Evolutionary conservation across 1,140 invertebrate genomes (phyloP), one percentile per base, ranked within the genome.

Genomic region (Venturia canescens): DNA sequence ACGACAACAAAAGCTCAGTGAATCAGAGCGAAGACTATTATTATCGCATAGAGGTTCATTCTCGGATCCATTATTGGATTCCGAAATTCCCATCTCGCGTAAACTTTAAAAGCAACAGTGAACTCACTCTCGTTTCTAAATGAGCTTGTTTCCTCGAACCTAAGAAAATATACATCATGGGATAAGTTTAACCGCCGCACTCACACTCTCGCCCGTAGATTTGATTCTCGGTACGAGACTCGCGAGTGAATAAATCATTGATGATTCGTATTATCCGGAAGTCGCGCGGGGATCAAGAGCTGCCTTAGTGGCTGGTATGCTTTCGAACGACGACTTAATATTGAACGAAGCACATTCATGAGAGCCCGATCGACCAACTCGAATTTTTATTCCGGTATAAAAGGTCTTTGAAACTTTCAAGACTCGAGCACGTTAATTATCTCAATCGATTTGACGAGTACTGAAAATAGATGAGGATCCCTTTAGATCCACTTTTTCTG

Each of bases 121-220:
- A 18, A 53, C 3, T 53, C 50, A 53, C 50, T 53, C 16, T n/a
- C 16, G 50, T 21, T 18, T 53, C 16, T 16, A n/a, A 53, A 53
- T 53, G 50, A 53, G 50, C 50, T 53, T 53, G 50, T 53, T 53
- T 53, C 50, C 50, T 53, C 50, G 50, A 53, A 53, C n/a, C 50
- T 53, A 21, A 53, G 50, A 7, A 15, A 53, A 53, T 21, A 53
- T 21, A 53, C 16, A 53, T 2, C 1, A 7, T 18, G 50, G 18
- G 50, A n/a, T 53, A 53, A 21, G 50, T 3, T 53, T 53, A 53
- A 53, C 50, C 1, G 50, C 50, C 1, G 50, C 50, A 53, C 16
- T 18, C 50, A 53, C 18, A 21, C 50, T 53, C 18, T n/a, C 7
- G 7, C 4, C 18, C n/a, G 7, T 53, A 53, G 18, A 1, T 18